These are phyloP conservation scores for Acanthurus leucopareius DNA, from an alignment of 2,797 vertebrate genomes.

Conservation along the genomic window DNA sequence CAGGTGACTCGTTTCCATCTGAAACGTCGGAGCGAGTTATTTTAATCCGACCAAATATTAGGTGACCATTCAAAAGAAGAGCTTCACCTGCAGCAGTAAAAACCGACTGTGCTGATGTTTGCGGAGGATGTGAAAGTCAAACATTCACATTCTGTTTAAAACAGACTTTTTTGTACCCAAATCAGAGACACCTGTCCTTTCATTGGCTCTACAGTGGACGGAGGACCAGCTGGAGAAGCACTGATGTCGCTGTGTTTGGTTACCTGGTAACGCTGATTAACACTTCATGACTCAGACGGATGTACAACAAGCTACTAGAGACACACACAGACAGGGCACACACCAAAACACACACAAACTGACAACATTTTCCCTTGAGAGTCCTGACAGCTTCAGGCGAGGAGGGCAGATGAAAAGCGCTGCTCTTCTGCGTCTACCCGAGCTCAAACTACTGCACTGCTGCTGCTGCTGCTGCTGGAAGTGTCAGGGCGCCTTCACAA, in stretches of 20 bases:
- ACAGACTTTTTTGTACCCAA: background rate
- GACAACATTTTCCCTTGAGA: constrained; percentile 34
- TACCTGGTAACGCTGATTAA: constrained; percentile 16
- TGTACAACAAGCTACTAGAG: constrained; percentile 28
- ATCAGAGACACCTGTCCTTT: constrained; percentile 2
- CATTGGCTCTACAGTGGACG: background rate
- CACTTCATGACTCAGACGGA: constrained; percentile 17
- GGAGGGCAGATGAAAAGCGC: constrained; percentile 52
- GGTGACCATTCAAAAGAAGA: too few relatives aligned
- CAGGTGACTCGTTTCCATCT: background rate
- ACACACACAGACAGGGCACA: constrained; percentile 12
- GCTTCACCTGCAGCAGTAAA: background rate
- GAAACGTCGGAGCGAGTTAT: background rate
- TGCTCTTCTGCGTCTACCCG: constrained; percentile 57
- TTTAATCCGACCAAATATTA: background rate
- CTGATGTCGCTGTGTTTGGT: constrained; percentile 3
- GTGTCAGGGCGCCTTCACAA: constrained; percentile 26
- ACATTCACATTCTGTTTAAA: background rate
- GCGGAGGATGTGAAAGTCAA: background rate
- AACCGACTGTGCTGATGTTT: background rate
- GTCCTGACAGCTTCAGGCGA: constrained; percentile 35
- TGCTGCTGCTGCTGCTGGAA: constrained; percentile 27
- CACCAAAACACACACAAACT: constrained; percentile 32
- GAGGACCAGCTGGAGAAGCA: background rate
- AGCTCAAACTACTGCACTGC: constrained; percentile 35